Conservation (phyloP, 2,888 invertebrate genomes). For the Rhodophaea formosa region DNA sequence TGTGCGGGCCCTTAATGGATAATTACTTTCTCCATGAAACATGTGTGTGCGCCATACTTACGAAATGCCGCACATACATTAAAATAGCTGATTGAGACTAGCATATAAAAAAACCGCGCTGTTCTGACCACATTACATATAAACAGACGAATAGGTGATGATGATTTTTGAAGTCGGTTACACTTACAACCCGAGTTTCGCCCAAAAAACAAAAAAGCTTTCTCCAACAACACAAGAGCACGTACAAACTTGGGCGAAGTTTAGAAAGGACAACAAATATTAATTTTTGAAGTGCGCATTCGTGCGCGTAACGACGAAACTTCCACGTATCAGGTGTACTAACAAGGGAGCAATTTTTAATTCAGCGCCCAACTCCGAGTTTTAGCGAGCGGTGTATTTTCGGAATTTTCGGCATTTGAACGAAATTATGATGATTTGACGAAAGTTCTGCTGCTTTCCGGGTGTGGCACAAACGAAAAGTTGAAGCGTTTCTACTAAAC, state of each 20-base stretch:
- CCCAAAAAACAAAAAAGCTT: background rate
- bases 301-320: background rate
- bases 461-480: background rate
- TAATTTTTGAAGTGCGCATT: background rate
- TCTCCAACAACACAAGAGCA: background rate
- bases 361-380: background rate
- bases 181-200: too few relatives aligned
- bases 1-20: too few relatives aligned
- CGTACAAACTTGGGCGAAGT: background rate
- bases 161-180: too few relatives aligned
- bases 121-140: too few relatives aligned
- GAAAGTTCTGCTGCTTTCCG: slow-evolving; percentile 36
- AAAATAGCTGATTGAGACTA: too few relatives aligned
- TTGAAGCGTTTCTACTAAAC: background rate
- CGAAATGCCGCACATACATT: too few relatives aligned
- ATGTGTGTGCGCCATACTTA: too few relatives aligned
- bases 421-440: slow-evolving; percentile 46
- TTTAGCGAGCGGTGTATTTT: slow-evolving; percentile 29
- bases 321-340: background rate
- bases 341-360: slow-evolving; percentile 2
- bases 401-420: slow-evolving; percentile 40
- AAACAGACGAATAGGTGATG: too few relatives aligned
- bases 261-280: background rate
- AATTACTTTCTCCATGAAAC: too few relatives aligned
- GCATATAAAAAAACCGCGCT: too few relatives aligned